Conservation (phyloP, 2,113 vertebrate species). For the Platycercus adscitus region DNA sequence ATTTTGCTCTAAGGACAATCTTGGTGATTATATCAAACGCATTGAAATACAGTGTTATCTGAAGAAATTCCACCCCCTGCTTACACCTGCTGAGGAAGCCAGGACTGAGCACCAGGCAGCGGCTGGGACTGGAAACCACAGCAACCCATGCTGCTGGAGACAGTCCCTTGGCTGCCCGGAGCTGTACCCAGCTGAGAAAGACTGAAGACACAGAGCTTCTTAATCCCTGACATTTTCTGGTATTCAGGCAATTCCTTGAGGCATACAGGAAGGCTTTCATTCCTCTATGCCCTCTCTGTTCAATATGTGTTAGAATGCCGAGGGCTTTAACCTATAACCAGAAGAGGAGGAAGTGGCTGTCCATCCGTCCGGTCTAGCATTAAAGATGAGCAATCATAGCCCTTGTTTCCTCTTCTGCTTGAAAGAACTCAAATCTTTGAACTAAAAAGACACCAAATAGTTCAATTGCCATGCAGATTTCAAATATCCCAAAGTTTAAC, state of each 20-base stretch:
- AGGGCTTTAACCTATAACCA: slow-evolving; percentile 15
- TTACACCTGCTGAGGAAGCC: neutral
- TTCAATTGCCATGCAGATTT: slow-evolving; percentile 4
- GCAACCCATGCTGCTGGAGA: accelerated
- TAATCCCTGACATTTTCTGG: slow-evolving; percentile 6
- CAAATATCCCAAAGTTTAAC: neutral
- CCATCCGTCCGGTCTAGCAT: neutral
- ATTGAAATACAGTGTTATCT: neutral
- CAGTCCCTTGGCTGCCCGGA: neutral
- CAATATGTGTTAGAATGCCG: neutral
- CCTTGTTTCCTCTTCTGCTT: neutral
- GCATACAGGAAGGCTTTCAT: slow-evolving; percentile 41
- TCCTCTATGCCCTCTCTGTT: slow-evolving; percentile 23
- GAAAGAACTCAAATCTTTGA: slow-evolving; percentile 10
- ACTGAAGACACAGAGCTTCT: neutral
- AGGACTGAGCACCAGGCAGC: neutral
- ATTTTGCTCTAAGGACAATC: neutral
- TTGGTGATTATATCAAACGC: neutral
- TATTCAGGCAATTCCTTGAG: neutral
- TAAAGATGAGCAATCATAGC: neutral
- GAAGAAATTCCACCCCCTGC: neutral
- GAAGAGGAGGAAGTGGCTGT: slow-evolving; percentile 22
- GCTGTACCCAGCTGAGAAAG: neutral
- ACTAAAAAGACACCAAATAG: neutral
- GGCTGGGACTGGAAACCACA: neutral